Evolutionary conservation across 2,888 invertebrate genomes (phyloP), one percentile per base, ranked within the genome.

Genomic region (Leucophenga montana): DNA sequence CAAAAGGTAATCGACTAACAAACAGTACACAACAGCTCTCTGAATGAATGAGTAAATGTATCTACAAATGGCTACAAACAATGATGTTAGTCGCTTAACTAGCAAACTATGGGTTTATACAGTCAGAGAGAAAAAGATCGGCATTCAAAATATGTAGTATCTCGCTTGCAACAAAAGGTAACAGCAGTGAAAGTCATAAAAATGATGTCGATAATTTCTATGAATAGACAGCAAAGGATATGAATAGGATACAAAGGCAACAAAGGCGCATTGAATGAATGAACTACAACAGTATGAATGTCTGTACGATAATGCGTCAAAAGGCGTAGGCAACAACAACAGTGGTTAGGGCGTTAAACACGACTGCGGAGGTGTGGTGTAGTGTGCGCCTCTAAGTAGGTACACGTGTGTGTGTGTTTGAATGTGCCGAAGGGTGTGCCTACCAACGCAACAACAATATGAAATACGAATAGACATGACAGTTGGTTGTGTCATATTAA

Each of bases 401-500:
- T 3, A 27, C 27, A 27, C 56, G 8, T n/a, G 59, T 27, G 65
- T 65, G 46, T 13, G 39, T 54, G 59, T 16, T 33, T 44, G 18
- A 13, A 13, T 20, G 20, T 18, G 13, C 22, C 18, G 6, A 4
- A 48, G 54, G 50, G 59, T 62, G 61, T 68, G 50, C 33, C 53
- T 18, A 14, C 16, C 3, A n/a, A 31, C 53, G 18, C 44, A 8
- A 16, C 62, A 44, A 4, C 16, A 13, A 62, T 18, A 2, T n/a
- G 0, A 11, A 70, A 53, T 33, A 33, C 46, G 57, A 16, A n/a
- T 14, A 20, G 50, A 66, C 57, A 50, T 67, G 73, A 31, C 71
- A 56, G 79, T 75, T 83, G 83, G 78, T 84, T 84, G 82, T 83
- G 84, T 77, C 82, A 84, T 81, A 80, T 82, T 81, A 81, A 84